phyloP scores from a whole-genome alignment of 2,797 vertebrate genomes.

The Hybognathus amarus region DNA sequence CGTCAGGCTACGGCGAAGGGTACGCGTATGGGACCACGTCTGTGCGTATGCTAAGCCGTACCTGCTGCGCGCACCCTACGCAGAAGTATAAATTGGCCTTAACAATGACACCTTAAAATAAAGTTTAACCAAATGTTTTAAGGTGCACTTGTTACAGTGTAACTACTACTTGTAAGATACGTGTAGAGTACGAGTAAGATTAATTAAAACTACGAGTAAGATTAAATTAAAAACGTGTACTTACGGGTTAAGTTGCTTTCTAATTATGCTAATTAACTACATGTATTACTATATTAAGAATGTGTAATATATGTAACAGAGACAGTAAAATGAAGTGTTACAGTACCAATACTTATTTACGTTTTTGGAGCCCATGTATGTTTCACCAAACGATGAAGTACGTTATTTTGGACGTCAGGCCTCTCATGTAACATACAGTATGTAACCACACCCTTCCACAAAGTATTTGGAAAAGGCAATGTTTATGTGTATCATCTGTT shows the following conservation, averaged over 20 bases:
- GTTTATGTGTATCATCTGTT: not conserved
- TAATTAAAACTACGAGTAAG: too few species aligned
- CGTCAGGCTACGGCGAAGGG: too few species aligned
- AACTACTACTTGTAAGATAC: too few species aligned
- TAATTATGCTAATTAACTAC: not conserved
- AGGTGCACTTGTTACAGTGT: too few species aligned
- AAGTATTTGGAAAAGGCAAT: constrained; percentile 25
- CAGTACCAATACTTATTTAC: not conserved
- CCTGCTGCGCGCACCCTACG: too few species aligned
- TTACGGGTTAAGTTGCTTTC: not conserved
- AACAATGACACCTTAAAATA: too few species aligned
- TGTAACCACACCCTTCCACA: constrained; percentile 29
- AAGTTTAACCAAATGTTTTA: too few species aligned
- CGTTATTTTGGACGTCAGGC: constrained; percentile 8
- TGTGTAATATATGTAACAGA: not conserved
- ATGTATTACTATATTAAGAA: not conserved
- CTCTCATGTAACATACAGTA: constrained; percentile 2
- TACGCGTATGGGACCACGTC: too few species aligned
- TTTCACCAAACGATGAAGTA: not conserved
- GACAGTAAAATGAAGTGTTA: not conserved
- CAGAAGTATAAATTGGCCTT: too few species aligned
- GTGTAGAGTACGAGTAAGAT: too few species aligned
- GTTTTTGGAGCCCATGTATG: not conserved
- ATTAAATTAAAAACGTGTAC: too few species aligned
- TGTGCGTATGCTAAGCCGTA: too few species aligned